A percentile compares a stretch with the other conserved stretches of the same genome.
Conservation (phyloP, 2,888 invertebrate species). For the Euclidia mi region DNA sequence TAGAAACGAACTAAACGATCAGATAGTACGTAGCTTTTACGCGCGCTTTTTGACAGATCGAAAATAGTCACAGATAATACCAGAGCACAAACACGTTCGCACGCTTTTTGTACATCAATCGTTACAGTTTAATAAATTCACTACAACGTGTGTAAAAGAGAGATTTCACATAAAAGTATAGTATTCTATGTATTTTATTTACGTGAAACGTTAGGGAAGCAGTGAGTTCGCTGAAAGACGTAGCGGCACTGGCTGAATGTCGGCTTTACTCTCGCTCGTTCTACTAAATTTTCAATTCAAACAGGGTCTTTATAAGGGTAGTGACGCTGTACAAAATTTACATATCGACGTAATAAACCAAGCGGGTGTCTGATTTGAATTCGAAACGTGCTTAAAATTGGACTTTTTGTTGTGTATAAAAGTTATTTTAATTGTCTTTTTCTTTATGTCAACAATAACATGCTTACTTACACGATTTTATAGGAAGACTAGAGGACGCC, state of each 20-base stretch:
- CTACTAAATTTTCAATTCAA: constrained; percentile 90
- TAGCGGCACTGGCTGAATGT: constrained; percentile 84
- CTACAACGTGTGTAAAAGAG: constrained; percentile 25
- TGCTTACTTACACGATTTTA: constrained; percentile 7
- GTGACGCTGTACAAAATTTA: constrained; percentile 89
- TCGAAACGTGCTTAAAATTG: constrained; percentile 74
- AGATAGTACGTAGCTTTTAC: constrained; percentile 29
- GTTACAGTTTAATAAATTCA: constrained; percentile 29
- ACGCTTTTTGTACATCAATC: constrained; percentile 25
- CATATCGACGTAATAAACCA: constrained; percentile 89
- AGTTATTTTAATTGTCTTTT: constrained; percentile 40
- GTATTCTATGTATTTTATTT: constrained; percentile 52
- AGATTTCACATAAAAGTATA: constrained; percentile 18
- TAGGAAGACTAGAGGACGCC: neutral
- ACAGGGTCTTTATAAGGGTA: constrained; percentile 90
- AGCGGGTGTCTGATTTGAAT: constrained; percentile 86
- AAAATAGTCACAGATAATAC: constrained; percentile 37
- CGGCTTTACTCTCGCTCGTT: constrained; percentile 82
- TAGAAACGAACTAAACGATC: constrained; percentile 39
- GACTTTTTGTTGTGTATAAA: constrained; percentile 63
- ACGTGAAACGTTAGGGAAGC: constrained; percentile 69
- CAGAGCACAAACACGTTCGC: constrained; percentile 22
- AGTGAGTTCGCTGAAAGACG: constrained; percentile 88
- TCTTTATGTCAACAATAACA: constrained; percentile 23
- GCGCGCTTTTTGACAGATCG: constrained; percentile 53